Conservation (phyloP, 2,797 vertebrate species). For the Poecile montanus region DNA sequence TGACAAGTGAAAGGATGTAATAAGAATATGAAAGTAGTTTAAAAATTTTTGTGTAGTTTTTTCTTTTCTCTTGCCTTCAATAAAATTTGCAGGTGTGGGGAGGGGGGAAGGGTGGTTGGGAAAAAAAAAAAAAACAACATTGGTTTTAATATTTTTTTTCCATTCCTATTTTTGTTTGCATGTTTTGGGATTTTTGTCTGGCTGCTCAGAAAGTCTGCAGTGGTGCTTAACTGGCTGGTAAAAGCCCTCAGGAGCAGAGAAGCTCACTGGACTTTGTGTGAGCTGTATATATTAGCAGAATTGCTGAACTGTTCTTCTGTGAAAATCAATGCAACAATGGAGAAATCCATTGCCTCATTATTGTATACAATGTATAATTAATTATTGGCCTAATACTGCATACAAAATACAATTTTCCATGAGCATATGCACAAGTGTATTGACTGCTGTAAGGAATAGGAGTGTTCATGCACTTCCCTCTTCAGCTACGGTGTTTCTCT, state of each 20-base stretch:
- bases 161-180: neutral
- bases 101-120: neutral
- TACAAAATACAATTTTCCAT: neutral
- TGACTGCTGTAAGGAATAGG: neutral
- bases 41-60: fast-evolving
- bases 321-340: neutral
- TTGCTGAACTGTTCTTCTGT: neutral
- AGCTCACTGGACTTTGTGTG: neutral
- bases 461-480: neutral
- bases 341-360: neutral
- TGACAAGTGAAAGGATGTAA: neutral
- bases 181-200: fast-evolving
- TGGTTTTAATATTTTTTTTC: too few relatives aligned
- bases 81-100: neutral
- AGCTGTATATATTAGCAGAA: fast-evolving
- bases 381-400: neutral
- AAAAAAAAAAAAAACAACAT: too few relatives aligned
- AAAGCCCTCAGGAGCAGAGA: neutral
- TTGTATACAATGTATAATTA: neutral
- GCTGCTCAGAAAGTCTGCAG: neutral
- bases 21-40: neutral
- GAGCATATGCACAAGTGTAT: neutral
- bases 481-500: neutral
- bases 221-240: neutral
- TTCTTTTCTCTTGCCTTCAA: neutral